Evolutionary conservation across 2,113 vertebrate species (phyloP), one percentile per base, ranked within the genome.

Genomic region (Catharus fuscescens): DNA sequence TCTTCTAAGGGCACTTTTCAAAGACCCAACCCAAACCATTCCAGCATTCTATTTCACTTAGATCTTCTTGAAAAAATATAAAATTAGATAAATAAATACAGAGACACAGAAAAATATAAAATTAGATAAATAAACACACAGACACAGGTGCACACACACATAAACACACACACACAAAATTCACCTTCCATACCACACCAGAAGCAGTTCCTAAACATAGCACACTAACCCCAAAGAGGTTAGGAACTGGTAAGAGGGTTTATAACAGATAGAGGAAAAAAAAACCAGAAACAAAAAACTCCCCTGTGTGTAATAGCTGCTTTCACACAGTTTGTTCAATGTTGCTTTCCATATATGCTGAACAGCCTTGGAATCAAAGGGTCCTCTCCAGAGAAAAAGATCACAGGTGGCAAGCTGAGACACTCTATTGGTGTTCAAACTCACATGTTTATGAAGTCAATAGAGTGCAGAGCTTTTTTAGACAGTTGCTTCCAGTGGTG

Each of bases 401-500:
- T 50, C 38, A 44, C 38, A 53, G 16, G 38, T 81, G 50, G 21
- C 14, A 23, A 80, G 8, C 15, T 61, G 66, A 56, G 34, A 28
- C 20, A 38, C 24, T 24, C 26, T 26, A 44, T 14, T 50, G n/a
- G 31, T 45, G 32, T 60, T 90, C 25, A 45, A 53, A 14, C 36
- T 70, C 28, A n/a, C 15, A 80, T n/a, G 48, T 84, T 93, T 84
- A 47, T 52, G 91, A 97, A 94, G 54, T 80, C 34, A 9, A 54
- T 6, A 83, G 45, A 77, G 11, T 85, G 74, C 36, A 53, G 18
- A 86, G 52, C 42, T 94, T 92, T 93, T 96, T 95, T 77, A 97
- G 81, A 84, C 83, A 93, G 60, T 59, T 61, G 38, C 18, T 21
- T 95, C 88, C 90, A 94, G 81, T 95, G 86, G 74, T 92, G 95